Percentiles rank a stretch among this genome's conserved stretches.
These are phyloP conservation scores for Montipora efflorescens DNA, from an alignment of 64 coral and sea anemone genomes.

Conservation along the genomic window DNA sequence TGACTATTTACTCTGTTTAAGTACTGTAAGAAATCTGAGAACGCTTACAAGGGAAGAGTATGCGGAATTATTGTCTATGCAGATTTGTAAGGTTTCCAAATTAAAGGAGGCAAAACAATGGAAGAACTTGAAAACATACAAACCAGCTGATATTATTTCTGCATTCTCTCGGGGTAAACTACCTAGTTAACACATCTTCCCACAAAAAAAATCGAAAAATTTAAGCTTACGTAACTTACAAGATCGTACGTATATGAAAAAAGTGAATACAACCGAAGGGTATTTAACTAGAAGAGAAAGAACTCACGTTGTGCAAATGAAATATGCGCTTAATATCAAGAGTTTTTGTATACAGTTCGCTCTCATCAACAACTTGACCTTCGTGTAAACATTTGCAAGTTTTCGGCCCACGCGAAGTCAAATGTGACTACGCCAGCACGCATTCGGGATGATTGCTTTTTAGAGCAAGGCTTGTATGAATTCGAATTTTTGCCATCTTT, in stretches of 20 bases:
- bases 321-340: background rate
- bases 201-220: background rate
- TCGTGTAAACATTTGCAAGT: conserved; percentile 28
- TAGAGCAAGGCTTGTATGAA: background rate
- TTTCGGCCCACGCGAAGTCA: conserved; percentile 1
- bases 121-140: background rate
- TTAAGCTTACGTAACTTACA: background rate
- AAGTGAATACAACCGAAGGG: background rate
- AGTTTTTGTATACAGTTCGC: background rate
- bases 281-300: background rate
- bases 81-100: background rate
- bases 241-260: too few relatives aligned
- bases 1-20: background rate
- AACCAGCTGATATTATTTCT: background rate
- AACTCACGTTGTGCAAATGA: background rate
- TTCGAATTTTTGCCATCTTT: background rate
- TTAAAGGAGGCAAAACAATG: background rate
- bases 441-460: background rate
- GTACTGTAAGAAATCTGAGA: background rate
- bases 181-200: background rate
- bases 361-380: conserved; percentile 8
- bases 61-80: background rate
- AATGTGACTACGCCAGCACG: background rate
- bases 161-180: background rate
- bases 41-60: background rate